phyloP scores from a whole-genome alignment of 2,888 invertebrate genomes.

The Perdita meconis region DNA sequence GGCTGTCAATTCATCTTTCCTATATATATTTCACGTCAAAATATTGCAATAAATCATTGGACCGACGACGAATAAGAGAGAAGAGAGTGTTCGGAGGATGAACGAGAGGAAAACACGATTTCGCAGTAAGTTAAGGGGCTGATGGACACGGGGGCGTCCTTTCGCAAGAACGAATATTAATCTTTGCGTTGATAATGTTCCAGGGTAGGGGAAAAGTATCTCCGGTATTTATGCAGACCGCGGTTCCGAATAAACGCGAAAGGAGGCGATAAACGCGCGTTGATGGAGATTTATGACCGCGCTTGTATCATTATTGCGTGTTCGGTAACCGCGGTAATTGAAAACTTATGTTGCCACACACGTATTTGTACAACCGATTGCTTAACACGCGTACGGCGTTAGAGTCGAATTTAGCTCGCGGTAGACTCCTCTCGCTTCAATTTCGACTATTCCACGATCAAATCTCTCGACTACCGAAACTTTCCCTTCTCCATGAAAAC shows the following conservation, averaged over 20 bases:
- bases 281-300: conserved; percentile 48
- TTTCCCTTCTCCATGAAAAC: conserved; percentile 16
- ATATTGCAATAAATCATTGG: conserved; percentile 83
- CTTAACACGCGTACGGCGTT: not conserved
- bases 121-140: conserved; percentile 68
- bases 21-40: conserved; percentile 81
- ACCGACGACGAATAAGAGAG: conserved; percentile 72
- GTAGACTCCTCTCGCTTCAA: not conserved
- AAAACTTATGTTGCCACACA: not conserved
- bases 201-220: conserved; percentile 50
- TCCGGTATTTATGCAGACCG: conserved; percentile 55
- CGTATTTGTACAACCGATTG: not conserved
- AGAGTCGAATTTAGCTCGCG: not conserved
- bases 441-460: not conserved
- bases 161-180: conserved; percentile 78
- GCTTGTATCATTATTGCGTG: not conserved
- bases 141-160: conserved; percentile 67
- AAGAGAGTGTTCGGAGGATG: conserved; percentile 20
- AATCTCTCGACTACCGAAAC: conserved; percentile 28
- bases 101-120: conserved; percentile 37
- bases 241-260: not conserved
- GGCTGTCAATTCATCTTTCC: conserved; percentile 82
- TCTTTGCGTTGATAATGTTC: conserved; percentile 76
- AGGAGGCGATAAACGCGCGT: conserved; percentile 21
- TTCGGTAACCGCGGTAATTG: not conserved